Evolutionary conservation across 1,140 invertebrate species (phyloP), one percentile per base, ranked within the genome.

Genomic region (Camponotus floridanus): DNA sequence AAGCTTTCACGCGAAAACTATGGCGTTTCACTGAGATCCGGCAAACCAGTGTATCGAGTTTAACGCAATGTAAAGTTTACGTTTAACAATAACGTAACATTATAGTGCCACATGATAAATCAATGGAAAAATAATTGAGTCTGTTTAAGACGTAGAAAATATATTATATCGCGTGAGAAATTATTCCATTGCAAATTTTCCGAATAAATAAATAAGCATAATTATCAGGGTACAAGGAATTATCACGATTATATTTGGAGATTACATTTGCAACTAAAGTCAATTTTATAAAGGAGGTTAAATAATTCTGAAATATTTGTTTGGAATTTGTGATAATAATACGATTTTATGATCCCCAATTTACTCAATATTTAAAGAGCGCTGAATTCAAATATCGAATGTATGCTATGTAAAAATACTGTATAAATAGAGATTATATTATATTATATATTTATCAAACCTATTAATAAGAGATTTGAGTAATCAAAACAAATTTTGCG

Each of bases 1-100:
- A 81, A 81, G 51, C 55, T 81, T 73, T 81, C 67, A 73, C 26
- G 55, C 73, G 67, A 81, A 81, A 81, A 81, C 51, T 71, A 80
- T 33, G 65, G 21, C 36, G n/a, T 45, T 81, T 48, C 51, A n/a
- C 11, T n/a, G 15, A 45, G 36, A 26, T 18, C 7, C 26, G 18
- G 21, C 42, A 31, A 61, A 81, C 36, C 36, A 6, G 59, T 21
- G 51, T 18, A 18, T 73, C 68, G 55, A 57, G 8, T 73, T 61
- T 81, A 71, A 81, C 18, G 67, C 45, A 15, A 73, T 55, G 7
- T 73, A 81, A 74, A 83, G 39, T 26, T 57, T 33, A n/a, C 13
- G n/a, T 64, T 15, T 81, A 73, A 73, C 67, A 71, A 51, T 33
- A 13, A 7, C 48, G 18, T 70, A 81, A 81, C 39, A 26, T 31